Evolutionary conservation across 1,140 invertebrate genomes (phyloP), one percentile per base, ranked within the genome.

Genomic region (Papilio helenus): DNA sequence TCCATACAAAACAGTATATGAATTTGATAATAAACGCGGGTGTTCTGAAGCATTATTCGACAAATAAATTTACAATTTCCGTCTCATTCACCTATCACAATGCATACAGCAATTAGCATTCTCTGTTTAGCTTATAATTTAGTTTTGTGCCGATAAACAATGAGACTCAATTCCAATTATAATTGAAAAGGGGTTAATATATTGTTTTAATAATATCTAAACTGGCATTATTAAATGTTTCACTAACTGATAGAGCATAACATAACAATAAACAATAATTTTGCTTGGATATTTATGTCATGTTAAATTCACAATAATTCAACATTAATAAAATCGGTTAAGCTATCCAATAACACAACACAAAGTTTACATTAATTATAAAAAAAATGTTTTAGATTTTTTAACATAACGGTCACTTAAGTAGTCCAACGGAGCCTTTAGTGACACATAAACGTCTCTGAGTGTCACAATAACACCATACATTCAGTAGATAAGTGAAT

Each of bases 61-160:
- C 26, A 68, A 68, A 12, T 68, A 68, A 68, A 68, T 68, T 68
- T 68, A 68, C 61, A 68, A 68, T 68, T 68, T 68, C 61, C 23
- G 61, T 68, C 61, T 26, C 61, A 68, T 68, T 68, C 61, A 68
- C 26, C 61, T 26, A 68, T 68, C 61, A 68, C 61, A 68, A 68
- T 68, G 61, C 61, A 68, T 29, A 68, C 61, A 68, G 23, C 61
- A 68, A 68, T 68, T 68, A 68, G 61, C 23, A 26, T 68, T 68
- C 61, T 68, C 10, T 14, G 26, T 26, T 68, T 26, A 68, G 61
- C 23, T 68, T 68, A 68, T 68, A 68, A 68, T 68, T 68, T 68
- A 68, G 61, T 68, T 68, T 29, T 68, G 61, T 68, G 10, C 58
- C 58, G 18, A 68, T 68, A 68, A 68, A 68, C 61, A 68, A 68